Evolutionary conservation across 2,888 invertebrate species (phyloP), one percentile per base, ranked within the genome.

Genomic region (Plebejus melissa): DNA sequence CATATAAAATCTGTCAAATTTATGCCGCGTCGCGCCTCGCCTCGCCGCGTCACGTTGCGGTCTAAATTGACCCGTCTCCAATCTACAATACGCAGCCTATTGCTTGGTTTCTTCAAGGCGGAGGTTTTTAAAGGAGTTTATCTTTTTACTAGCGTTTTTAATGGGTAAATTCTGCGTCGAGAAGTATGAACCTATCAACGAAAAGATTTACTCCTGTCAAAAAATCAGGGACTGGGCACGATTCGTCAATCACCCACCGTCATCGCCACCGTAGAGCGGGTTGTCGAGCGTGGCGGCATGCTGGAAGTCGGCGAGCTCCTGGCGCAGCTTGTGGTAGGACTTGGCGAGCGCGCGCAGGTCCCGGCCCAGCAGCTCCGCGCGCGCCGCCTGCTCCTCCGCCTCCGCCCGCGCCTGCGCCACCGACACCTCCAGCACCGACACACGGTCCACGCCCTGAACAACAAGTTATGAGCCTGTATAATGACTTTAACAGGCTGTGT

Each of bases 391-490:
- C 38, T 92, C 90, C 0, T 88, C 80, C 0, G 87, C 80, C 58
- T 93, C 93, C 0, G 90, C 94, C 28, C 94, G 87, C 0, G 90
- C 89, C 81, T 94, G 94, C 3, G 94, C 94, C 22, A 94, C 89
- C 1, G 94, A 92, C 32, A 94, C 88, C 80, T 94, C 94, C 4
- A 94, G 80, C 11, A 94, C 90, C 72, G 94, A 90, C 4, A 93
- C 82, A 0, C 93, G 86, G 75, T 93, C 91, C 80, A 91, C 77
- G 0, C 85, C 83, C 93, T 93, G 81, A n/a, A 22, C 22, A 9
- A 46, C 9, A 2, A n/a, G n/a, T 54, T 54, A 54, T 0, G 0
- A 54, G 16, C 13, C 1, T 4, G 1, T 1, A 7, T 54, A 54
- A 16, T 54, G 4, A 11, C 4, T 22, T 22, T 22, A 0, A 22